Conservation (phyloP, 2,113 vertebrate genomes). For the Osmerus eperlanus region DNA sequence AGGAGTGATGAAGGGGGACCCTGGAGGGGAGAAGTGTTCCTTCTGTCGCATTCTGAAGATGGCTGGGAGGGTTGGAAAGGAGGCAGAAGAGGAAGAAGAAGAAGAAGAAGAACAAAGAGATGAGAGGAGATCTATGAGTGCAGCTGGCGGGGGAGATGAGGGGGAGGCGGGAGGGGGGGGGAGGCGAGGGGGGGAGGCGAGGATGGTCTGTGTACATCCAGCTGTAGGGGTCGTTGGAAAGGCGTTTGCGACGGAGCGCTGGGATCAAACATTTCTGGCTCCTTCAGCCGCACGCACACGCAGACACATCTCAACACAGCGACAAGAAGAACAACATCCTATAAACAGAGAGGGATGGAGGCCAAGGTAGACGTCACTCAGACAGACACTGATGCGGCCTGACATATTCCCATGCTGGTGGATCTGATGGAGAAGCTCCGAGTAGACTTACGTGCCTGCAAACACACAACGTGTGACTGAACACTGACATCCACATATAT, state of each 20-base stretch:
- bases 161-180: not conserved
- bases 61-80: not conserved
- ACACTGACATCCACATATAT: too few species aligned
- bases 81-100: not conserved
- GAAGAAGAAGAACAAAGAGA: not conserved
- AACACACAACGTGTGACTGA: too few species aligned
- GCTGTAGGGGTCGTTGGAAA: constrained; percentile 8
- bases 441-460: not conserved
- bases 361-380: not conserved
- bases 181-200: not conserved
- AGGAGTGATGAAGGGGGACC: not conserved
- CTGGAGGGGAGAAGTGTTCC: not conserved
- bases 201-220: not conserved
- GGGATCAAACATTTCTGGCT: constrained; percentile 17
- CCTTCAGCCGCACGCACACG: not conserved
- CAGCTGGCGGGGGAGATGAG: not conserved
- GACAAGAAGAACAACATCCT: not conserved
- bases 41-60: too few species aligned
- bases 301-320: not conserved
- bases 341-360: not conserved
- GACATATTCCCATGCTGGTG: not conserved
- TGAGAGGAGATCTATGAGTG: too few species aligned
- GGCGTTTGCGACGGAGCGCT: not conserved
- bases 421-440: not conserved
- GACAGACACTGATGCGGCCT: too few species aligned